Conservation (phyloP, 2,797 vertebrate genomes). For the Bradypodion ventrale region DNA sequence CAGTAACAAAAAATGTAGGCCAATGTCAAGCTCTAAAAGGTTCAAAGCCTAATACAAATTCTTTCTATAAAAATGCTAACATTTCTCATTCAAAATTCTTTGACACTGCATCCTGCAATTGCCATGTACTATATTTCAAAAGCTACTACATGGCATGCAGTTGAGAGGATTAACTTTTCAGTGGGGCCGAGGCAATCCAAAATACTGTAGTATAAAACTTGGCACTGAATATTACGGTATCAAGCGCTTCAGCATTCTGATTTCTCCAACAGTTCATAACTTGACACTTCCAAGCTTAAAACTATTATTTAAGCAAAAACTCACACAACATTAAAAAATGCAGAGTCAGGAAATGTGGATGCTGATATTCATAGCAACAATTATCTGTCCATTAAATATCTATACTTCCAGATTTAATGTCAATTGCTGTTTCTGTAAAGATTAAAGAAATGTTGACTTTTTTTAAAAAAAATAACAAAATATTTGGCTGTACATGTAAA, state of each 20-base stretch:
- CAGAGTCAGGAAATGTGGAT: rapidly evolving
- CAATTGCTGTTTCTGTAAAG: background rate
- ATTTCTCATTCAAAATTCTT: background rate
- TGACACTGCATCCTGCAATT: background rate
- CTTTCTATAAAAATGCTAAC: background rate
- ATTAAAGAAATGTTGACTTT: background rate
- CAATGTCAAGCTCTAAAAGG: background rate
- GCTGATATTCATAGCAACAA: background rate
- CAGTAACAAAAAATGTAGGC: background rate
- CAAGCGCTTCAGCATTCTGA: background rate
- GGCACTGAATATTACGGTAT: background rate
- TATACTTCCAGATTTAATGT: background rate
- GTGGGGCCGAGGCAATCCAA: background rate
- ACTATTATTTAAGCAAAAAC: background rate
- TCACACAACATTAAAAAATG: rapidly evolving
- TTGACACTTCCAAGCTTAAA: rapidly evolving
- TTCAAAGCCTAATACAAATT: background rate
- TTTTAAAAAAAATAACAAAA: background rate
- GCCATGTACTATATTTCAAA: background rate
- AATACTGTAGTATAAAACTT: background rate
- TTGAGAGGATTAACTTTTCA: background rate
- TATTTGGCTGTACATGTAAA: background rate
- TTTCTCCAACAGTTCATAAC: background rate
- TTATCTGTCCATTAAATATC: rapidly evolving
- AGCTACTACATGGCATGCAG: background rate